Evolutionary conservation across 2,113 vertebrate genomes (phyloP), one percentile per base, ranked within the genome.

Genomic region (Otolemur garnettii): DNA sequence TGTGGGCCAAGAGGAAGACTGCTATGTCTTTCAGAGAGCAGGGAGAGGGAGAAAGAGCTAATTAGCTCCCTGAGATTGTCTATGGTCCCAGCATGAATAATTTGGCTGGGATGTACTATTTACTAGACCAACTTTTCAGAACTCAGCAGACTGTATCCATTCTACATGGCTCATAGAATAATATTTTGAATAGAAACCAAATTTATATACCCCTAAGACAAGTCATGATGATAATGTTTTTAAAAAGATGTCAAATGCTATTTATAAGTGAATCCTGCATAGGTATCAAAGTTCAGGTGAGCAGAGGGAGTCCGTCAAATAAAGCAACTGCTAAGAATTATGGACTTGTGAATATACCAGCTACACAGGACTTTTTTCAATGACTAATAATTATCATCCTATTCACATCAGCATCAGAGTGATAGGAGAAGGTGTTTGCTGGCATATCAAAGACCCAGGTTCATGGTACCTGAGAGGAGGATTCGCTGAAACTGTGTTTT

Each of bases 121-220:
- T 74, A 59, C 75, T 4, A 79, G 33, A 79, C 26, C 28, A 53
- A 8, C 13, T 4, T 90, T 45, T 71, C 19, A 83, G 57, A 66
- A 60, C 17, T 42, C 85, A 38, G 38, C 9, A n/a, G 33, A 50
- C 80, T 72, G 30, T 53, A 91, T 78, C 19, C 11, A 68, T 21
- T 74, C 57, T 45, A 59, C 11, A 21, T 38, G 26, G 7, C 7
- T 84, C 42, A 28, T n/a, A 62, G 83, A 84, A 28, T 77, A 83
- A 66, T 62, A 55, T 13, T 90, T 74, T 87, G 42, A 59, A 92
- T 91, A 91, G 59, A 96, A 92, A 60, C 7, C 28, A 35, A 60
- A 55, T 53, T 53, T 91, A 68, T 38, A 80, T 17, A 28, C 4
- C 2, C 72, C 19, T 69, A 57, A 74, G 87, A 93, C 77, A 82